Conservation (phyloP, 2,888 invertebrate species). For the Orthonevra nobilis region DNA sequence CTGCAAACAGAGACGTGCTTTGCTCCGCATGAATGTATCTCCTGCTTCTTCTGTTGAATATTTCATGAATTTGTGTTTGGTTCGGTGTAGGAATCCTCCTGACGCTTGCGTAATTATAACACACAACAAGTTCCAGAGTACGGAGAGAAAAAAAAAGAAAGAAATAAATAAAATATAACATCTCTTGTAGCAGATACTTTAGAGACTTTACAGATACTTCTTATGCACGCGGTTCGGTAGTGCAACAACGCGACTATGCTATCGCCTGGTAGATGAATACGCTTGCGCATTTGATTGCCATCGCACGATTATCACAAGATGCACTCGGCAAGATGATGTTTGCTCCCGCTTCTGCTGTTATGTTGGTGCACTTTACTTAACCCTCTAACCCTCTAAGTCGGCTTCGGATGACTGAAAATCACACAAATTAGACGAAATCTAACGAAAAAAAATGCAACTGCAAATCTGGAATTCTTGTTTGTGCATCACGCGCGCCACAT, state of each 20-base stretch:
- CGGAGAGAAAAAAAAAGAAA: constrained; percentile 5
- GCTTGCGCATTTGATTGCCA: constrained; percentile 68
- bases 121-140: constrained; percentile 40
- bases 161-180: constrained; percentile 48
- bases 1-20: constrained; percentile 53
- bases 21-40: constrained; percentile 38
- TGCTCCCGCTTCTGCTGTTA: constrained; percentile 59
- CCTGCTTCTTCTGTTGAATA: constrained; percentile 36
- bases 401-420: constrained; percentile 58
- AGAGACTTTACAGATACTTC: constrained; percentile 12
- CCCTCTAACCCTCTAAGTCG: constrained; percentile 35
- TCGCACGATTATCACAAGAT: constrained; percentile 69
- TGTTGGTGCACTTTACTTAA: constrained; percentile 66
- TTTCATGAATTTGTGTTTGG: constrained; percentile 49
- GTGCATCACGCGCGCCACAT: constrained; percentile 67
- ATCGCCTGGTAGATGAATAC: constrained; percentile 45
- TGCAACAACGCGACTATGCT: background rate
- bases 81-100: constrained; percentile 43
- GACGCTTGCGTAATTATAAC: constrained; percentile 68
- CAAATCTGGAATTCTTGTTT: constrained; percentile 60
- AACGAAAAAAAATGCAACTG: constrained; percentile 26
- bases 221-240: background rate
- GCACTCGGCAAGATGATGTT: constrained; percentile 53
- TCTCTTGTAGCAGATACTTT: constrained; percentile 40
- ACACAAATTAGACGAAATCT: constrained; percentile 59